Base-by-base conservation (phyloP, 2,888 invertebrate species). In the Oscheius sp. region DNA sequence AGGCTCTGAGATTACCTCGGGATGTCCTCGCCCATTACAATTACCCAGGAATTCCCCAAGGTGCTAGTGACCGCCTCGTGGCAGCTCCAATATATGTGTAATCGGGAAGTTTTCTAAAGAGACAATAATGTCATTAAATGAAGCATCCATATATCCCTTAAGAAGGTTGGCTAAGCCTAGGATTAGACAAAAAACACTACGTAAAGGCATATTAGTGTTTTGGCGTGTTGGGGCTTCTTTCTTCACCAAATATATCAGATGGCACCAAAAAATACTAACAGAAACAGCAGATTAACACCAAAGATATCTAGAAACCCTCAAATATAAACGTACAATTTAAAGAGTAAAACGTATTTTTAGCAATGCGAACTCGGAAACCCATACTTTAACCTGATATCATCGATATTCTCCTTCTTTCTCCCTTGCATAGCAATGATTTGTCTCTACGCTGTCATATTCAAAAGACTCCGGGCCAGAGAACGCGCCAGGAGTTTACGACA, bases 321-420 rank as follows among this genome's bases (percentile, higher is more conserved):
- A 41, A 17, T 41, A 41, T n/a, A 41, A 8, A 20, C n/a, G n/a
- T n/a, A n/a, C n/a, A n/a, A n/a, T n/a, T n/a, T n/a, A n/a, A 47
- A 47, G 4, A 22, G 12, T 22, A 22, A 47, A 17, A 32, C 5
- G 32, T 22, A 36, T 26, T 85, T 86, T 41, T 71, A 83, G 80
- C 51, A 71, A 41, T 98, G 98, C 89, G 91, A 93, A 82, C 96
- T 98, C 90, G 95, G 95, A 89, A 97, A 95, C 89, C 92, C 94
- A 80, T 94, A 95, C 89, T 98, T 97, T 88, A 93, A 97, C 87
- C 93, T 98, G 86, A 95, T 94, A 89, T 97, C 96, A 14, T 97
- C 97, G 64, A 90, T 98, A 81, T 94, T 94, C 78, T 97, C 97
- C 85, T 98, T 98, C 90, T 98, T 95, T 89, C 95, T 98, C 85